Evolutionary conservation across 92 coral and sea anemone species (phyloP), one percentile per base, ranked within the genome.

Genomic region (Meandrina meandrites): DNA sequence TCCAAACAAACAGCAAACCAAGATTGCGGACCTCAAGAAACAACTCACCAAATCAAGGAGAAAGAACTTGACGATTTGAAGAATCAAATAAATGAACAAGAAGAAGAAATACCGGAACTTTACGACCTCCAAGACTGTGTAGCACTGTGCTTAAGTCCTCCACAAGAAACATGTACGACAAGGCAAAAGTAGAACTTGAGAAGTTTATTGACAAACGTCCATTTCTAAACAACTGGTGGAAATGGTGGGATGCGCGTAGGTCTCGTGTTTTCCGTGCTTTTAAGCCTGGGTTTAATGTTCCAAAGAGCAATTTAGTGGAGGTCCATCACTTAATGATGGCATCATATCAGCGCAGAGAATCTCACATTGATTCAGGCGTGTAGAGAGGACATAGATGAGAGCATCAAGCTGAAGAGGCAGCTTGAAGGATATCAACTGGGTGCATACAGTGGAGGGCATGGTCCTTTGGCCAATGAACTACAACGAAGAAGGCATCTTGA

Each of bases 311-410:
- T 91, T 51, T 91, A 72, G 80, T 89, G 60, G 93, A 84, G 62
- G 91, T 88, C 78, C 91, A 91, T 78, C 93, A 91, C 81, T 87
- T 91, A n/a, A 18, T 31, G 93, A 69, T 91, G 88, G 93, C 93
- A 88, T 75, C 82, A 91, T 24, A 87, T 91, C 79, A 81, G 80
- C 28, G 91, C 89, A 82, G 93, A 91, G 84, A 88, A 91, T 83
- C 87, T 88, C 70, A 88, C 91, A n/a, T n/a, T n/a, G n/a, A n/a
- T n/a, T n/a, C n/a, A n/a, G n/a, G n/a, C n/a, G n/a, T n/a, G n/a
- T n/a, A n/a, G n/a, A n/a, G n/a, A 91, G 58, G 91, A 88, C 72
- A 89, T 91, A 32, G 93, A 89, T 13, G 91, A 91, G 73, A 80
- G 83, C 73, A 21, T 80, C 54, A 80, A 80, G 51, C 73, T 80